phyloP scores from a whole-genome alignment of 2,888 invertebrate genomes.

The Spilarctia lutea region DNA sequence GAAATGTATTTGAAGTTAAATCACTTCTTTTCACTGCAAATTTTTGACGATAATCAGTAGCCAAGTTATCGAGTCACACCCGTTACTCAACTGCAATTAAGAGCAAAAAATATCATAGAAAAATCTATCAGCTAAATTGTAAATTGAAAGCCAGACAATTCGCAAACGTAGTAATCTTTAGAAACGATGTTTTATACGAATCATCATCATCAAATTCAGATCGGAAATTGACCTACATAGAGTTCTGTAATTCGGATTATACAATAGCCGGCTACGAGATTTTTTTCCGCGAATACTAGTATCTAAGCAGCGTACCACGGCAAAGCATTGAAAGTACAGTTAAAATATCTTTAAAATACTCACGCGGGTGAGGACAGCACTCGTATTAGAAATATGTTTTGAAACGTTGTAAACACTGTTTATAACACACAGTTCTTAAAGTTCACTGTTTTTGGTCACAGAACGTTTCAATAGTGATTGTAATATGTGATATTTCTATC shows the following conservation, averaged over 20 bases:
- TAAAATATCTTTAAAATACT: slow-evolving; percentile 80
- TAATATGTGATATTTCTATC: slow-evolving; percentile 55
- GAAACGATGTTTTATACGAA: slow-evolving; percentile 41
- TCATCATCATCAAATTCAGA: slow-evolving; percentile 50
- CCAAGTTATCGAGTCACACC: slow-evolving; percentile 4
- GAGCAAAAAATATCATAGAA: slow-evolving; percentile 40
- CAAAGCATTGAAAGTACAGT: slow-evolving; percentile 79
- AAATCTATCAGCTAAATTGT: slow-evolving; percentile 41
- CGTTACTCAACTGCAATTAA: slow-evolving; percentile 16
- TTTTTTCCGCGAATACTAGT: slow-evolving; percentile 74
- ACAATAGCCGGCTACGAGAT: slow-evolving; percentile 37
- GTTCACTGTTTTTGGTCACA: slow-evolving; percentile 68
- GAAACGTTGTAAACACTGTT: slow-evolving; percentile 57
- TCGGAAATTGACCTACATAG: slow-evolving; percentile 64
- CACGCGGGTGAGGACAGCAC: slow-evolving; percentile 68
- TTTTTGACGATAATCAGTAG: not conserved
- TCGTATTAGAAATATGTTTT: slow-evolving; percentile 65
- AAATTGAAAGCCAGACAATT: slow-evolving; percentile 47
- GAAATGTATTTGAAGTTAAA: not conserved
- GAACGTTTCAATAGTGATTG: slow-evolving; percentile 61
- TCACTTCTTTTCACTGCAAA: not conserved
- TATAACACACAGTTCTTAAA: slow-evolving; percentile 59
- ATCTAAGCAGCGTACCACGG: slow-evolving; percentile 65
- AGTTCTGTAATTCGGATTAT: slow-evolving; percentile 57
- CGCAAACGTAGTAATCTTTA: slow-evolving; percentile 36